Base-by-base conservation (phyloP, 1,140 invertebrate genomes). In the Dendrolimus punctatus region DNA sequence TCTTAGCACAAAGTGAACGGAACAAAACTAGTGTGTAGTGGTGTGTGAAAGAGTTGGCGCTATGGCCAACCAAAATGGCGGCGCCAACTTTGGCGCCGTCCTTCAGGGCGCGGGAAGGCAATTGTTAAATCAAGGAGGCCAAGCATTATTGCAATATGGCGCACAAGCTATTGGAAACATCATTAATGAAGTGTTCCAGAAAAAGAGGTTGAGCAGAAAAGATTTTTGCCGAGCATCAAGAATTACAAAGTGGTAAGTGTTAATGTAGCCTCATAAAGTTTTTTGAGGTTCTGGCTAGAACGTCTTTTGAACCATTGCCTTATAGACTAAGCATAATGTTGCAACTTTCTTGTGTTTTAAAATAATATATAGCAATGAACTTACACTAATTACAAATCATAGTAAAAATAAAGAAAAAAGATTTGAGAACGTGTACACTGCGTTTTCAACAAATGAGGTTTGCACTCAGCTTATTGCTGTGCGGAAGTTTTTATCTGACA, bases 161-260 rank as follows among this genome's bases (percentile, higher is more conserved):
- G 89, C 88, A 45, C 88, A 90, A 41, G 86, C 88, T 2, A 63
- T 90, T 5, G 87, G 88, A 0, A 89, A 89, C 54, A 89, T 89
- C 58, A 90, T 90, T 47, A 89, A 90, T 61, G 89, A 90, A 64
- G 87, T 89, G 43, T 85, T 90, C 60, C 83, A 87, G 55, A 90
- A 90, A 67, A 90, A 62, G 88, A 90, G 54, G 83, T 87, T 2
- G 89, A 89, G 55, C 85, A 84, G 47, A 90, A 89, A 63, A 69
- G 89, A 40, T 76, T 89, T 36, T 58, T 90, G 53, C 90, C 90
- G 5, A 90, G 88, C 71, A 89, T 90, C 62, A 89, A 88, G 58
- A 89, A 90, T 55, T 90, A 90, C 75, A 88, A 89, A 88, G 88
- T 90, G 76, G 89, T 90, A 80, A 81, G 89, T 88, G 67, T 64